Base-by-base conservation (phyloP, 2,113 vertebrate genomes). In the Nestor notabilis region DNA sequence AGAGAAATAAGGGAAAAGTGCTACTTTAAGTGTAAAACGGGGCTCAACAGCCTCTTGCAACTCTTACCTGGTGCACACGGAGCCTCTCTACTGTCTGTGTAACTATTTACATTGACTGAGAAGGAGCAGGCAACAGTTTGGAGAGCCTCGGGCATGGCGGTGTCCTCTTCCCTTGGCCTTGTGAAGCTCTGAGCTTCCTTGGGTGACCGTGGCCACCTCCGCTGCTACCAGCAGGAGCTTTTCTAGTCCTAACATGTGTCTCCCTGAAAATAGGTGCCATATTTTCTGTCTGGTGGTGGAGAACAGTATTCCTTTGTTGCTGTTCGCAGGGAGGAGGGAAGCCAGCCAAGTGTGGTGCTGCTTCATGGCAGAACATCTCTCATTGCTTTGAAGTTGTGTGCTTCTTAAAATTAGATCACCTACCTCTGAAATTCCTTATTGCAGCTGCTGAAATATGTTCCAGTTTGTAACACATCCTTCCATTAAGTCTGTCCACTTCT, bases 231-330 rank as follows among this genome's bases (percentile, higher is more conserved):
- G 33, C 10, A 28, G 2, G 43, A 69, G 71, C 76, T 56, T 20
- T 35, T 25, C 52, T 31, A 19, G 20, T 37, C 64, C 47, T 28
- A 19, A 69, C 95, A 95, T 94, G 94, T 96, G 94, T 89, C 70
- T 85, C 79, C 69, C 77, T 89, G 52, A 6, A 82, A 93, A 91
- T 71, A 31, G 4, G 63, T 93, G 91, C 95, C 44, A 17, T 60
- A 21, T 85, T 88, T 88, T 89, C 83, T 66, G 75, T 90, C 87
- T 91, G 74, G 82, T 96, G 84, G 69, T 82, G 24, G 16, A 39
- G 96, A 87, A 87, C 95, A 96, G 66, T 25, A 23, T 83, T 63
- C 84, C 93, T 96, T 91, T 94, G 82, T 91, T 93, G 72, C 64
- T 60, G 33, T 37, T 83, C 6, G 72, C 55, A 33, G 82, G 63